Base-by-base conservation (phyloP, 23 tunicate genomes). In the Trididemnum clinides region DNA sequence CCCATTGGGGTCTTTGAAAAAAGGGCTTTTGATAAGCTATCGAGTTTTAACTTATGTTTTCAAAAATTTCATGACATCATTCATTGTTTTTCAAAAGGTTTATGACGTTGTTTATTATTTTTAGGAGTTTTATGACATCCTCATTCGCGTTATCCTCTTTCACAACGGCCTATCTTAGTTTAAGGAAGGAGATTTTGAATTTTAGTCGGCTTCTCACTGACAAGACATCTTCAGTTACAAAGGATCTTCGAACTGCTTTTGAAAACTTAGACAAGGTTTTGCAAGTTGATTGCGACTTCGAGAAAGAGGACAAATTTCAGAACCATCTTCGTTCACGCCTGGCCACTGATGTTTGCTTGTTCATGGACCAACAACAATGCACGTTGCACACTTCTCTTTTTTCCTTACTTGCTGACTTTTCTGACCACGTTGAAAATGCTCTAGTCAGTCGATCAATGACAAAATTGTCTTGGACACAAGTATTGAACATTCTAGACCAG, bases 111-210 rank as follows among this genome's bases (percentile, higher is more conserved):
- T n/a, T n/a, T n/a, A n/a, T n/a, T n/a, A n/a, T n/a, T n/a, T n/a
- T n/a, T n/a, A n/a, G n/a, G n/a, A n/a, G n/a, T n/a, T n/a, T n/a
- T n/a, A n/a, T n/a, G n/a, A n/a, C n/a, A n/a, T n/a, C n/a, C n/a
- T n/a, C n/a, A 2, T 82, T 82, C 35, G 23, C 77, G 66, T n/a
- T 82, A 20, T 44, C 86, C 15, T 32, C 35, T 28, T 82, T 82
- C 73, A 69, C 64, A 1, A 51, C 23, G n/a, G 51, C 10, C 69
- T 78, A 78, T 26, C 51, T 78, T 66, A 15, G 26, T 20, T 54
- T 78, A 39, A 51, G 31, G 66, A 78, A 78, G 37, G 65, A 78
- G 28, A 51, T 78, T 10, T 1, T 2, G 64, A 3, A 2, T 4
- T 78, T 78, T 29, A 39, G 2, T 30, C 21, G 26, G 21, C 28